Base-by-base conservation (phyloP, 2,113 vertebrate genomes). In the Steatornis caripensis region DNA sequence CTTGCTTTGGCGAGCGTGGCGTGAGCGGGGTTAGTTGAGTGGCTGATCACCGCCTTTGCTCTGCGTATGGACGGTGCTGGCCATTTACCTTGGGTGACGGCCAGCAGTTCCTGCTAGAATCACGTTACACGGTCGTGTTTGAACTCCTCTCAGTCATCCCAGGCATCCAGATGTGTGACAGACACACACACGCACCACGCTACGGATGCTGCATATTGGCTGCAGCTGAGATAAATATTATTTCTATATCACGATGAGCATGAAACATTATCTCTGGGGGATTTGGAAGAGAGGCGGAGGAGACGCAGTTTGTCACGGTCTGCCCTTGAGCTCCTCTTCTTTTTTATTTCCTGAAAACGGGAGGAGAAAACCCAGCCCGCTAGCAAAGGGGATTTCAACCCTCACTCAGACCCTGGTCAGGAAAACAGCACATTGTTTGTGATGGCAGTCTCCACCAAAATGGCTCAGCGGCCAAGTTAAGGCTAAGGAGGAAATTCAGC, bases 151-250 rank as follows among this genome's bases (percentile, higher is more conserved):
- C 87, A 0, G 0, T 82, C 83, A 48, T 39, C 89, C 46, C 11
- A 8, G 41, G 76, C 84, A 60, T 75, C 77, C 88, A 84, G 54
- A 82, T 87, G 74, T 41, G 66, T 39, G 87, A 46, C 79, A 74
- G 14, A 54, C 51, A 13, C 41, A 11, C 10, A 11, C 2, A 39
- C 5, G 10, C 80, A 51, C 62, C 30, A 5, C 0, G 3, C 61
- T 55, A 21, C 57, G 68, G 66, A 57, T 64, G 65, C n/a, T 82
- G 37, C 77, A 88, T 80, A 36, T 86, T 93, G 82, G 83, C 22
- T 95, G 86, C 93, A 87, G 93, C 89, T 96, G 97, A 94, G 80
- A 46, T 86, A 94, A 96, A 95, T 80, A 83, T 90, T 86, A 51
- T 97, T 97, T 57, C 87, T 84, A 0, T 66, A 55, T 75, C 55